These are phyloP conservation scores for Proterorhinus semilunaris DNA, from an alignment of 2,113 vertebrate species.

Conservation along the genomic window DNA sequence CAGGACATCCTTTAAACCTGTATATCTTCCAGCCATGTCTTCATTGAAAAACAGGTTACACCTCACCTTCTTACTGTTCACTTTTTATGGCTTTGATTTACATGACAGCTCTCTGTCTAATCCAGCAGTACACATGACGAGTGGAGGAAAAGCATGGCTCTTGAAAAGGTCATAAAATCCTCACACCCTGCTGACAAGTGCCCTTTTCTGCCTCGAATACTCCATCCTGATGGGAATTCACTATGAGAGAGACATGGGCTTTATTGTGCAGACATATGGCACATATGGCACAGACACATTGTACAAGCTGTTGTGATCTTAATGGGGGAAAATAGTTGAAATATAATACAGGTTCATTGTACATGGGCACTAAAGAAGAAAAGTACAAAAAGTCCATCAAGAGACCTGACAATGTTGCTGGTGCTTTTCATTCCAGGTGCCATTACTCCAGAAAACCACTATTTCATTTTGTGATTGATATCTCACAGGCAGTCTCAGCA, in stretches of 20 bases:
- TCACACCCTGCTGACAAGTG: conserved; percentile 46
- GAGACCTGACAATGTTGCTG: conserved; percentile 35
- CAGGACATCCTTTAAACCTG: conserved; percentile 47
- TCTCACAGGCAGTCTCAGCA: conserved; percentile 49
- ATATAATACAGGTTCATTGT: neutral
- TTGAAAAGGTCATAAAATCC: conserved; percentile 68
- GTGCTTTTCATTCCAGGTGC: conserved; percentile 64
- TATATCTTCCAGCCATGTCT: conserved; percentile 33
- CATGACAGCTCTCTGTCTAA: conserved; percentile 61
- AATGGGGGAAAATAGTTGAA: neutral
- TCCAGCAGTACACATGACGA: conserved; percentile 40
- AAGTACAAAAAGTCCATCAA: conserved; percentile 52
- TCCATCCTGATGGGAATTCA: conserved; percentile 30
- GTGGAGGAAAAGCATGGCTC: conserved; percentile 21
- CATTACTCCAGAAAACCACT: conserved; percentile 65
- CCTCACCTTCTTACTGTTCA: conserved; percentile 31
- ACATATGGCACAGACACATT: conserved; percentile 14
- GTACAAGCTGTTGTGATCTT: conserved; percentile 12
- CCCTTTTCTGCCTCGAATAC: conserved; percentile 57
- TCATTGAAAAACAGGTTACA: conserved; percentile 20
- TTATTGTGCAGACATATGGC: conserved; percentile 15
- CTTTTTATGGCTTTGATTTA: conserved; percentile 62
- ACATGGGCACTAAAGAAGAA: neutral
- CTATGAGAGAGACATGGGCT: conserved; percentile 29
- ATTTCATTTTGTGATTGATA: conserved; percentile 69